Evolutionary conservation across 2,797 vertebrate genomes (phyloP), one percentile per base, ranked within the genome.

Genomic region (Poecilia wingei): DNA sequence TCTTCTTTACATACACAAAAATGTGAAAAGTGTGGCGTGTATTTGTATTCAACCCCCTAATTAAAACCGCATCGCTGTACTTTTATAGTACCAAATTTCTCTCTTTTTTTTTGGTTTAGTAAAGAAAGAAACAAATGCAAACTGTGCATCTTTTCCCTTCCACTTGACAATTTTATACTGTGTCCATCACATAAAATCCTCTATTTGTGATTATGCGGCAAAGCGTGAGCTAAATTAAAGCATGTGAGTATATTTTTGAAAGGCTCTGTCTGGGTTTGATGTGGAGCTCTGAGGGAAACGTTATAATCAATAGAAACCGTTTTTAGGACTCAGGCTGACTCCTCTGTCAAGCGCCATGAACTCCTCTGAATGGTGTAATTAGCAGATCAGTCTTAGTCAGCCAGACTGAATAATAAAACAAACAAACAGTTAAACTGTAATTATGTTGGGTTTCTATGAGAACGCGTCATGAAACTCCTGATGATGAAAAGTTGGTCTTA

Each of bases 311-410:
- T 86, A 84, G 4, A 82, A 88, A 76, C 22, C 51, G 49, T 79
- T 83, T 80, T 69, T 2, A 73, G 20, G 49, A 88, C 41, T 28
- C 41, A 43, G 3, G 25, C 85, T 80, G 88, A 92, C 88, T 80
- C n/a, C 57, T 68, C 80, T 83, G 77, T 82, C 81, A 86, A 75
- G 72, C 77, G 20, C 87, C 82, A 87, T 66, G 64, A 87, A 69
- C 72, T 77, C 1, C 55, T 74, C 61, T 1, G 6, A 51, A 51
- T 51, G 49, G 51, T 61, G 61, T 82, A 87, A 78, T 87, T 75
- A 86, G 82, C 71, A 64, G 43, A 85, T 77, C 76, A 61, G 70
- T 75, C 49, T 49, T 57, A 36, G 59, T 81, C 73, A 75, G 43
- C 75, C 72, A 20, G 59, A 75, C 80, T 59, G 45, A 86, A 78